Conservation (phyloP, 2,888 invertebrate species). For the Chrysina gloriosa region DNA sequence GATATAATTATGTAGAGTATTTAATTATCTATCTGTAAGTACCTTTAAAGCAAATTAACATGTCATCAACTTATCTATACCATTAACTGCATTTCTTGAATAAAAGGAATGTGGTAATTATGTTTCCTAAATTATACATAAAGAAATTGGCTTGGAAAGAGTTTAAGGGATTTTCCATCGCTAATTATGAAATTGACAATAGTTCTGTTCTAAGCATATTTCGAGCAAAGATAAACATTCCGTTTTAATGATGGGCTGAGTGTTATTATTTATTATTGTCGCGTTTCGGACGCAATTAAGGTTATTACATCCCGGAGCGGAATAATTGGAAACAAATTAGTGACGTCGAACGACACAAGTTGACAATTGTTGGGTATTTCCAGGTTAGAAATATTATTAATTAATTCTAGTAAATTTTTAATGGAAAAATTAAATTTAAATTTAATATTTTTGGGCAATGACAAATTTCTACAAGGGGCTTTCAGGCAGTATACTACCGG, state of each 20-base stretch:
- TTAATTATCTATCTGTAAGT: conserved; percentile 28
- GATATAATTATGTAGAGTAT: conserved; percentile 25
- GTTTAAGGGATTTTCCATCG: conserved; percentile 23
- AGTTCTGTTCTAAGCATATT: conserved; percentile 1
- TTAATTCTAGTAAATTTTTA: not conserved
- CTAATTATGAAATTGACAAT: not conserved
- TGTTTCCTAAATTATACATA: conserved; percentile 29
- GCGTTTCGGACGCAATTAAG: not conserved
- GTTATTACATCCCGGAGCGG: not conserved
- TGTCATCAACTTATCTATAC: conserved; percentile 37
- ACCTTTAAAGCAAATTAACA: conserved; percentile 23
- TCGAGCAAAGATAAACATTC: not conserved
- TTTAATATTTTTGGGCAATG: not conserved
- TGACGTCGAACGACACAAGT: not conserved
- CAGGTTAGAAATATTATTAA: not conserved
- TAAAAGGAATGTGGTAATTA: conserved; percentile 6
- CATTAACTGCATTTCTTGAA: conserved; percentile 36
- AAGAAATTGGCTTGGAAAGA: conserved; percentile 30
- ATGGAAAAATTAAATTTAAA: not conserved
- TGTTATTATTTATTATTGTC: not conserved
- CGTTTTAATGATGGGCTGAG: not conserved
- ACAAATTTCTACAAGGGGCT: not conserved
- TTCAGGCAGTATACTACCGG: not conserved
- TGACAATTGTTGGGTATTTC: not conserved
- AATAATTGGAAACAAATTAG: not conserved